These are phyloP conservation scores for Leontocebus nigricollis DNA, from an alignment of 2,797 vertebrate genomes.

Conservation along the genomic window DNA sequence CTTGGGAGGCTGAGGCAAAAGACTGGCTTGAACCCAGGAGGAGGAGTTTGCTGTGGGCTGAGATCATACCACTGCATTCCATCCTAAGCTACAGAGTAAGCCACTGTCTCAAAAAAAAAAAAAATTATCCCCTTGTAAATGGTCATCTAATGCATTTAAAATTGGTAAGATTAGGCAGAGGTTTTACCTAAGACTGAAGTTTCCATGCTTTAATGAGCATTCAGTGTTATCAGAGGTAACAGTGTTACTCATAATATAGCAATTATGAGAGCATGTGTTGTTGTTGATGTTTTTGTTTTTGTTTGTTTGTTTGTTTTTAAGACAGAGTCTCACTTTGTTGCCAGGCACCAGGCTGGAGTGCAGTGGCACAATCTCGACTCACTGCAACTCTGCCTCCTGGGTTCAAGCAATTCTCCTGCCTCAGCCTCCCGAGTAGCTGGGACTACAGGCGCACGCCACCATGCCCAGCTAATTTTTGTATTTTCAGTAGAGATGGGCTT, in stretches of 20 bases:
- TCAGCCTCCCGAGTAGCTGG: no score
- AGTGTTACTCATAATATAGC: neutral
- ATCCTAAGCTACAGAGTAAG: neutral
- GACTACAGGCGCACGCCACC: no score
- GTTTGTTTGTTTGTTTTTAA: no score
- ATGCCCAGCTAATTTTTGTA: no score
- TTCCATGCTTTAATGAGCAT: neutral
- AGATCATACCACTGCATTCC: neutral
- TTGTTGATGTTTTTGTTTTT: no score
- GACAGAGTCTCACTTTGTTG: no score
- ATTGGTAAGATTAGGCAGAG: neutral
- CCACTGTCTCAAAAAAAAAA: neutral
- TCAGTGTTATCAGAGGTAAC: neutral
- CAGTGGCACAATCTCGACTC: no score
- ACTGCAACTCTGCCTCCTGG: no score
- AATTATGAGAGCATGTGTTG: neutral
- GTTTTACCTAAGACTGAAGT: neutral
- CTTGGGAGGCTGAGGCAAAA: neutral
- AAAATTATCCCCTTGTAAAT: neutral
- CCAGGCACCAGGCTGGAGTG: no score
- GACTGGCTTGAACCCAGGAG: neutral
- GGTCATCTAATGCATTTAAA: neutral
- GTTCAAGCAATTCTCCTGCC: no score
- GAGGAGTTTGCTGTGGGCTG: neutral
- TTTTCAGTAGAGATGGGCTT: no score